Evolutionary conservation across 2,888 invertebrate species (phyloP).

Genomic region (Thalpophila matura): DNA sequence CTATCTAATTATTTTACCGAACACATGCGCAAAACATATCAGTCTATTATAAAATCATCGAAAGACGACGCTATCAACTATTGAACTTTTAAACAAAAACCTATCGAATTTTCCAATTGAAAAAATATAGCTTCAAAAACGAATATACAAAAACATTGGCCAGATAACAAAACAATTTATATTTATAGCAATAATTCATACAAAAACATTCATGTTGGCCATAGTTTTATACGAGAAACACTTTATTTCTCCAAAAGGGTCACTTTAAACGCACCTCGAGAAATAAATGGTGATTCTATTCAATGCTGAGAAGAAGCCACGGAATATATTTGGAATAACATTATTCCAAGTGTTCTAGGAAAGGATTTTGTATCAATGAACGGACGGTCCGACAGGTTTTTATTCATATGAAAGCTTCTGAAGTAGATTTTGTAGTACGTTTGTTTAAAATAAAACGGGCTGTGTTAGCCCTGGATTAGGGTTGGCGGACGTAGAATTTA

Average conservation of each 20-base stretch:
- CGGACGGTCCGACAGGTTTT: slow-evolving; percentile 63
- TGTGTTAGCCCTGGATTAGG: background rate
- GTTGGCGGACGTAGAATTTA: slow-evolving; percentile 15
- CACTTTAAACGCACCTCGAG: slow-evolving; percentile 67
- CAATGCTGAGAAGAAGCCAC: slow-evolving; percentile 72
- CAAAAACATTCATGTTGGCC: slow-evolving; percentile 51
- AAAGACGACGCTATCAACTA: background rate
- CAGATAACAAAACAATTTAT: slow-evolving; percentile 53
- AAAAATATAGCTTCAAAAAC: slow-evolving; percentile 45
- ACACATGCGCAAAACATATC: background rate
- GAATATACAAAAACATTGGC: slow-evolving; percentile 26
- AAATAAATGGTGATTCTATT: slow-evolving; percentile 78
- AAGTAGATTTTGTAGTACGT: slow-evolving; percentile 26
- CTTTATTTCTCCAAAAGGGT: slow-evolving; percentile 65
- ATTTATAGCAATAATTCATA: slow-evolving; percentile 51
- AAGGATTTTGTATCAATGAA: slow-evolving; percentile 80
- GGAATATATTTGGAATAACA: slow-evolving; percentile 81
- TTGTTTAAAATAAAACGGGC: slow-evolving; percentile 12
- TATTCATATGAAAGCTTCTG: slow-evolving; percentile 55
- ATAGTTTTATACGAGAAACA: slow-evolving; percentile 57
- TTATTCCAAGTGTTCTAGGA: slow-evolving; percentile 78
- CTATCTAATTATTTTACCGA: background rate
- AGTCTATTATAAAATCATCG: background rate
- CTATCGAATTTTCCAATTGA: slow-evolving; percentile 42
- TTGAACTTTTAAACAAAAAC: slow-evolving; percentile 15